Evolutionary conservation across 2,797 vertebrate genomes (phyloP), one percentile per base, ranked within the genome.

Genomic region (Fistularia commersonii): DNA sequence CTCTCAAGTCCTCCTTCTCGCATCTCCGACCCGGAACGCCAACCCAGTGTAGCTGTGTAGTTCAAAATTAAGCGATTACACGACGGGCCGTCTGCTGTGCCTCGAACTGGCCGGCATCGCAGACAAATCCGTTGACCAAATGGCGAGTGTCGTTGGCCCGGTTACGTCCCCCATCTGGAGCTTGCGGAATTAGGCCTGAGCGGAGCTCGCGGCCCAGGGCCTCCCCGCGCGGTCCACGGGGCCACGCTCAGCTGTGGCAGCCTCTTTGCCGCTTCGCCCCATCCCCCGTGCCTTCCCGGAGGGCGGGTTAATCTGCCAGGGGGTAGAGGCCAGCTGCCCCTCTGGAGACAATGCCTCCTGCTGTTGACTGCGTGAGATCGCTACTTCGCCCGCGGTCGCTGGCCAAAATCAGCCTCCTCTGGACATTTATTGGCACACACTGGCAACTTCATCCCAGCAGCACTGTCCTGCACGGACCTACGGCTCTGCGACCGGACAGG

Each of bases 31-130:
- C 61, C 61, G 33, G 61, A 78, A 66, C 61, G 62, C 41, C 35
- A 69, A 66, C 65, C 41, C 69, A 41, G 50, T 52, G 53, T 54
- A 58, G 63, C 74, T 67, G 63, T 60, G 45, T 33, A 52, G 40
- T 65, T 61, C 57, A 64, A 84, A 88, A 85, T 85, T 80, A 83
- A 87, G 81, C 45, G 82, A 87, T 87, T 84, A 86, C 79, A 83
- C 46, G 70, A 77, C 64, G 56, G 65, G 48, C 73, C 77, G 69
- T 85, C 82, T 87, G 84, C 74, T 82, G 57, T 49, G 43, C 69
- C 61, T 83, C 70, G 84, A 77, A 83, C 81, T 78, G 77, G 76
- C 82, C 64, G 53, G 77, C 81, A 79, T 84, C 80, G 69, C 45
- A 76, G 67, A 79, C 80, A 82, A 85, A 81, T 87, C 82, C 61